Percentiles rank a stretch among this genome's conserved stretches.
Conservation (phyloP, 2,888 invertebrate species). For the Neria commutata region DNA sequence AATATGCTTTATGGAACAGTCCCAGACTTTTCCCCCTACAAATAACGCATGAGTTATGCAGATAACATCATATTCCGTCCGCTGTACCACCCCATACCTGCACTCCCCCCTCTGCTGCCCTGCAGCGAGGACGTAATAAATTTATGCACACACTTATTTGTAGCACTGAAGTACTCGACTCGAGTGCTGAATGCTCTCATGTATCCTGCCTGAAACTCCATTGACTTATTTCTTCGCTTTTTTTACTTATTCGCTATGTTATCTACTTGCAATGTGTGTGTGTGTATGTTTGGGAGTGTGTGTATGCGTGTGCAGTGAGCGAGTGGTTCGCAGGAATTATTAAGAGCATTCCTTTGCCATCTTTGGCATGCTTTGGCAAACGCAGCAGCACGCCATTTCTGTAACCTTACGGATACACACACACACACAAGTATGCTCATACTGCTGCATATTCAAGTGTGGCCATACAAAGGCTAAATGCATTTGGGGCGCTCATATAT, state of each 20-base stretch:
- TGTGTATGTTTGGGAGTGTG: neutral
- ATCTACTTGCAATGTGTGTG: neutral
- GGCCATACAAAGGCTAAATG: conserved; percentile 11
- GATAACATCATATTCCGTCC: neutral
- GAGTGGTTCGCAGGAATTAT: conserved; percentile 6
- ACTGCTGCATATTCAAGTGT: neutral
- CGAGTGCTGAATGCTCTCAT: conserved; percentile 2
- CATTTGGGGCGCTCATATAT: conserved; percentile 40
- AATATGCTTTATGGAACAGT: conserved; percentile 11
- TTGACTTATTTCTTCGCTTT: conserved; percentile 18
- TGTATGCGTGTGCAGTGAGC: neutral
- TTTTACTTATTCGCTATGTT: neutral
- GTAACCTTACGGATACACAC: too few species aligned
- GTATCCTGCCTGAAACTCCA: conserved; percentile 16
- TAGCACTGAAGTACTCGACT: too few species aligned
- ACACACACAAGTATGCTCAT: neutral
- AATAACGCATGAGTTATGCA: conserved; percentile 8
- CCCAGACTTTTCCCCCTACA: too few species aligned
- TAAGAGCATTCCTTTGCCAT: conserved; percentile 14
- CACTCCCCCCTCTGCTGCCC: neutral
- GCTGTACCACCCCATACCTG: too few species aligned
- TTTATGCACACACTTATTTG: conserved; percentile 16
- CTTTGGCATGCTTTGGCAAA: conserved; percentile 7
- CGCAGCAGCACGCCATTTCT: too few species aligned
- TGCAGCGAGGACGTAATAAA: conserved; percentile 2